Evolutionary conservation across 2,113 vertebrate species (phyloP), one percentile per base, ranked within the genome.

Genomic region (Mugil cephalus): DNA sequence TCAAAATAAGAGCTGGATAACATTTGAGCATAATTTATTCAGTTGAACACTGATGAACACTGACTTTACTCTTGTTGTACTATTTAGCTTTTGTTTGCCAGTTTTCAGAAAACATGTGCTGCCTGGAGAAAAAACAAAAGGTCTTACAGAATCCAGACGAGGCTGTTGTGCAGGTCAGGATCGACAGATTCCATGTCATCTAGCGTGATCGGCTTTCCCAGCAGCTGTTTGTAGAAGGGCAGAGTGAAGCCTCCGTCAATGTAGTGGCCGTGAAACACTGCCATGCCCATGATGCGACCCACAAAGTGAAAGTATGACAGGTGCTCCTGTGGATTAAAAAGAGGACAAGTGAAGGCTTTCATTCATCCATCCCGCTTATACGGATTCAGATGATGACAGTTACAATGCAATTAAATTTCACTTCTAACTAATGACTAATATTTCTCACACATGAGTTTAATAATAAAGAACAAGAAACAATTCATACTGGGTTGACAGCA

Each of bases 121-220:
- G 43, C 11, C 15, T 24, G 12, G 14, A 19, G 35, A 42, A 24
- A 45, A 18, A 38, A 7, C 36, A 46, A 34, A 54, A 17, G 8
- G 1, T 64, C 97, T 70, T 92, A 99, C 98, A 99, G 95, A 90
- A 99, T 99, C 98, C 98, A 99, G 76, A 99, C 97, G 19, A 99
- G 95, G 91, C 97, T 99, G 94, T 99, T 99, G 85, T 99, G 97
- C 69, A 99, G 96, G 91, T 99, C 97, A 1, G 98, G 98, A 86
- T 99, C 98, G 30, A 99, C 98, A 51, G 98, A 94, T 81, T 99
- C 98, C 98, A 99, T 99, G 78, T 99, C 97, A 40, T 98, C 98
- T 92, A 99, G 91, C 74, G 97, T 99, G 92, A 99, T 99, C 18
- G 97, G 95, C 89, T 99, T 99, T 53, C 98, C 98, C 24, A 99